Conservation (phyloP, 92 coral and sea anemone species). For the Chrysogorgia sp. region DNA sequence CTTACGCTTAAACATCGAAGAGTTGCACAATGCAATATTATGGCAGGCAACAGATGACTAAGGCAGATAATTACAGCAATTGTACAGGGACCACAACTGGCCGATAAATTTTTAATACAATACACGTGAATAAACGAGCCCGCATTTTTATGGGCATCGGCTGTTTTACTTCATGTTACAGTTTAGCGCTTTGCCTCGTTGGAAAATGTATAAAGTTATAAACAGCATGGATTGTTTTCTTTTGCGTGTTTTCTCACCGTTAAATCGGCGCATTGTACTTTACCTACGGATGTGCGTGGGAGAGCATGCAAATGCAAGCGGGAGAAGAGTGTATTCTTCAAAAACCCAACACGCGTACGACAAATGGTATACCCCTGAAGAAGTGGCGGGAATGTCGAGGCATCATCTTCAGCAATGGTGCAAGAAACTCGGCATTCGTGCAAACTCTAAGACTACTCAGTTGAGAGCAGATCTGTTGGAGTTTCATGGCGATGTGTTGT, state of each 20-base stretch:
- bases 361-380: constrained; percentile 71
- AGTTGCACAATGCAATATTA: neutral
- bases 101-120: no score
- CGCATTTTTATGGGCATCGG: neutral
- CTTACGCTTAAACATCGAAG: constrained; percentile 78
- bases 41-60: no score
- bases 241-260: neutral
- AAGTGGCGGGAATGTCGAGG: constrained; percentile 63
- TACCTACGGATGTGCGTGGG: neutral
- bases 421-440: constrained; percentile 76
- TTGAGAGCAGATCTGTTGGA: constrained; percentile 63
- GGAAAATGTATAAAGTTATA: neutral
- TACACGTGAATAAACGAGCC: neutral
- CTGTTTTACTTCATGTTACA: neutral
- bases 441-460: constrained; percentile 66
- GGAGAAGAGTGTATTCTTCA: neutral
- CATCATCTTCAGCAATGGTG: constrained; percentile 79
- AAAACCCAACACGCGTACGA: neutral
- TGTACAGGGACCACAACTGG: neutral
- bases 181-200: constrained; percentile 3
- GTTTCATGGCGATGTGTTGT: constrained; percentile 64
- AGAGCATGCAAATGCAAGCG: neutral
- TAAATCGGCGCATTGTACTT: neutral
- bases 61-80: no score
- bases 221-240: neutral